A percentile compares a stretch with the other conserved stretches of the same genome.
Evolutionary conservation across 2,888 invertebrate genomes (phyloP).

Genomic region (Cactoblastis cactorum): DNA sequence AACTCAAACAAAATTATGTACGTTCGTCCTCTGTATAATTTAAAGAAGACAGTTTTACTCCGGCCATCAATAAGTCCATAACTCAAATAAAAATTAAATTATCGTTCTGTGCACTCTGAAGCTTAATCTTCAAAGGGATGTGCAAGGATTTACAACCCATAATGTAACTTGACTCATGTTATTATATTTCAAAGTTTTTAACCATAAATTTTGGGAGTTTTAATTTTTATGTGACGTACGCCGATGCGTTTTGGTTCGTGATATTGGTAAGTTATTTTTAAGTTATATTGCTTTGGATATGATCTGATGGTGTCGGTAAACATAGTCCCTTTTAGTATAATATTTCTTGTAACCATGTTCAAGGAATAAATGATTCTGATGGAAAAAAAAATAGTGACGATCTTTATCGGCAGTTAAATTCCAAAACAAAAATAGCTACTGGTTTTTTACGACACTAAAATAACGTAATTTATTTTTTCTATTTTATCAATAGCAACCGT

Average conservation of each 20-base stretch:
- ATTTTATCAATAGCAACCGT: not conserved
- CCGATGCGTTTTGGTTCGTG: conserved; percentile 39
- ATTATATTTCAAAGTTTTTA: conserved; percentile 71
- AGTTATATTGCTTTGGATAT: not conserved
- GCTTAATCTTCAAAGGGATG: conserved; percentile 33
- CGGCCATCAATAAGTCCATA: conserved; percentile 16
- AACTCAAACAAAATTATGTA: not conserved
- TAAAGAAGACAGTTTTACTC: conserved; percentile 3
- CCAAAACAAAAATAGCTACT: too few species aligned
- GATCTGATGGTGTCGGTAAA: not conserved
- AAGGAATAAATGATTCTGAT: too few species aligned
- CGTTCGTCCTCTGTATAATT: conserved; percentile 6
- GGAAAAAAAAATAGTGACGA: too few species aligned
- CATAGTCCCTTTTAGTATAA: not conserved
- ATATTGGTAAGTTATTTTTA: conserved; percentile 12
- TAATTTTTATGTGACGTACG: conserved; percentile 66
- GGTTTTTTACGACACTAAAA: too few species aligned
- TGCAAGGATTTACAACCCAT: conserved; percentile 60
- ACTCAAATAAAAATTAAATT: conserved; percentile 41
- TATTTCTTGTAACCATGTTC: too few species aligned
- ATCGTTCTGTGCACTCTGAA: conserved; percentile 40
- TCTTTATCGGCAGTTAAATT: too few species aligned
- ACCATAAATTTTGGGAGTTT: conserved; percentile 64
- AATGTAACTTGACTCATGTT: conserved; percentile 64
- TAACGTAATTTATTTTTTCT: not conserved